Evolutionary conservation across 2,888 invertebrate species (phyloP), one percentile per base, ranked within the genome.

Genomic region (Quadroppia sp.): DNA sequence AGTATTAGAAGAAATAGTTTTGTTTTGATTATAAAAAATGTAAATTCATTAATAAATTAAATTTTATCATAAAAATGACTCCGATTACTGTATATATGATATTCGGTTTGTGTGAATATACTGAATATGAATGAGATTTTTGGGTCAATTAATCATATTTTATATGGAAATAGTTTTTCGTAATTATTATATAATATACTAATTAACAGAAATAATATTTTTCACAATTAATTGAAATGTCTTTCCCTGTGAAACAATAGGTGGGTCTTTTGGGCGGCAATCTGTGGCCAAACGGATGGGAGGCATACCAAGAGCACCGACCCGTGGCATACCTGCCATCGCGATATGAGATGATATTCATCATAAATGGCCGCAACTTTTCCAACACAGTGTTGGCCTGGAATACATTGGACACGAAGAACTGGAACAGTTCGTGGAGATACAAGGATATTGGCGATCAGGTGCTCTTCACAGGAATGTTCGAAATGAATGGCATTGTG

Each of bases 271-370:
- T 73, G 25, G 69, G 69, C n/a, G 73, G 73, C 25, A 73, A 73
- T 70, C 32, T 73, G 23, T 73, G 73, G 73, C 73, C 73, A 9
- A 73, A 73, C 42, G 73, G 73, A 25, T 73, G 73, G 73, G 73
- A 73, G 67, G 40, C 50, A 9, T 73, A 73, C 36, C 73, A 73
- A 42, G 36, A 69, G 53, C 67, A 50, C 56, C 45, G 73, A 23
- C 73, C 73, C n/a, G 73, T 73, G 23, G 73, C 73, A 4, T 73
- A 69, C 48, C 50, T 73, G 23, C 73, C 73, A 20, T 45, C 73
- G 2, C 25, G 73, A 25, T 71, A 32, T 69, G 73, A 73, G 40
- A 17, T 73, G 50, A 73, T 73, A 7, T 73, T 73, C 48, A 73
- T 73, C 15, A 69, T 73, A 9, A 73, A 73, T 28, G 59, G 69